Percentiles rank a stretch among this genome's conserved stretches.
phyloP scores from a whole-genome alignment of 1,140 invertebrate genomes.

The Drosophila orena region DNA sequence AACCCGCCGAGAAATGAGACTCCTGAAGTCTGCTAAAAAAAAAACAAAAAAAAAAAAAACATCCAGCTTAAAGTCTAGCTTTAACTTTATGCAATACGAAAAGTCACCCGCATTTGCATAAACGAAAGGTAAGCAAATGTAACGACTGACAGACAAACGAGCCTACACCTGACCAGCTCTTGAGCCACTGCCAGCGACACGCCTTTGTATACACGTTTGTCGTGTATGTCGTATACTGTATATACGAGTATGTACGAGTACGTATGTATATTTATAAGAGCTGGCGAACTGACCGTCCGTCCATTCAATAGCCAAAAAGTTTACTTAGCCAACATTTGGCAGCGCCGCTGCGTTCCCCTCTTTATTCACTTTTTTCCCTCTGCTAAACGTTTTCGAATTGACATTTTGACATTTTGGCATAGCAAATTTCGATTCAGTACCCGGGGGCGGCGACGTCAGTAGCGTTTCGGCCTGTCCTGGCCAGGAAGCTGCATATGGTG shows the following conservation, averaged over 20 bases:
- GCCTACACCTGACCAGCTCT: slow-evolving; percentile 71
- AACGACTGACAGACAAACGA: slow-evolving; percentile 77
- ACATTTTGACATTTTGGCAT: slow-evolving; percentile 79
- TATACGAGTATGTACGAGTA: too few relatives aligned
- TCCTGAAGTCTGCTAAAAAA: slow-evolving; percentile 4
- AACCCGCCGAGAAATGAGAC: slow-evolving; percentile 37
- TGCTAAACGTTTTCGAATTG: slow-evolving; percentile 78
- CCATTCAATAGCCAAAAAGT: slow-evolving; percentile 58
- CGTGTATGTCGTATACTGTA: not conserved
- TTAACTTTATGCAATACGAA: slow-evolving; percentile 33
- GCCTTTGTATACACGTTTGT: slow-evolving; percentile 12
- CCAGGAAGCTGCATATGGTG: slow-evolving; percentile 65
- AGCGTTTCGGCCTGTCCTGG: slow-evolving; percentile 22
- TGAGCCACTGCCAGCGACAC: slow-evolving; percentile 38
- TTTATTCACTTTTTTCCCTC: slow-evolving; percentile 38
- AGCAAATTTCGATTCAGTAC: slow-evolving; percentile 38
- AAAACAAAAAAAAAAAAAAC: not conserved
- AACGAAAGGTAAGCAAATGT: slow-evolving; percentile 73
- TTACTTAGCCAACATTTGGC: slow-evolving; percentile 65
- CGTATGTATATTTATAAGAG: not conserved
- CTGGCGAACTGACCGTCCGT: slow-evolving; percentile 22
- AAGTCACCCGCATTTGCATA: slow-evolving; percentile 66
- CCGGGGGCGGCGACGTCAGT: slow-evolving; percentile 37
- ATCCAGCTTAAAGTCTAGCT: slow-evolving; percentile 14
- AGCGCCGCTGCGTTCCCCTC: slow-evolving; percentile 25